Evolutionary conservation across 2,888 invertebrate species (phyloP).

Genomic region (Dynastes hyllus): DNA sequence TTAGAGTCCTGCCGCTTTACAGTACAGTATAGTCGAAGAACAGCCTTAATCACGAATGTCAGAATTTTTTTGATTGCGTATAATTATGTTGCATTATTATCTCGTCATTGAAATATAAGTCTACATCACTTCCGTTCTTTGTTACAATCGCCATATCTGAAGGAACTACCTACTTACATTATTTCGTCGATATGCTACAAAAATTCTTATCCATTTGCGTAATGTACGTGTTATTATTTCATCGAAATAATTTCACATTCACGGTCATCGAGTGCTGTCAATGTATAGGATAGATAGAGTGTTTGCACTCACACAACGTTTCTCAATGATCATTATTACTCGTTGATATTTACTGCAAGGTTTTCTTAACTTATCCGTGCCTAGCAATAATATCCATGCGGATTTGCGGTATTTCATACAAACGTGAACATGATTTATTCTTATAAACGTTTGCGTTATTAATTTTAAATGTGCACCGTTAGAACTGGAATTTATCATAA

Average conservation of each 20-base stretch:
- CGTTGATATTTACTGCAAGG: conserved; percentile 49
- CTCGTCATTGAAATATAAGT: no score
- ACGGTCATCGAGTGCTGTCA: conserved; percentile 34
- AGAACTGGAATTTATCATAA: conserved; percentile 39
- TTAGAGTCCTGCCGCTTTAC: no score
- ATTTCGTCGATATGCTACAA: neutral
- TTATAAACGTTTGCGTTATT: conserved; percentile 36
- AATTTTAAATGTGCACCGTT: conserved; percentile 41
- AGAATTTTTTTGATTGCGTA: no score
- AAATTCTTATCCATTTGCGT: conserved; percentile 28
- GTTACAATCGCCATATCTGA: neutral
- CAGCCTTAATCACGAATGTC: no score
- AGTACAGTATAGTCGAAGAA: no score
- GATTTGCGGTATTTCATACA: conserved; percentile 48
- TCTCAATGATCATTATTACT: conserved; percentile 45
- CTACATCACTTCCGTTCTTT: neutral
- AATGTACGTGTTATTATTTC: conserved; percentile 25
- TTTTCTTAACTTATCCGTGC: conserved; percentile 41
- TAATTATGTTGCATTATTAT: no score
- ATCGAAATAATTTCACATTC: conserved; percentile 36
- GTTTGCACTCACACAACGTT: conserved; percentile 39
- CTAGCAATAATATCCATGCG: conserved; percentile 41
- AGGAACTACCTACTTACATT: neutral
- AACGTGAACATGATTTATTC: conserved; percentile 48
- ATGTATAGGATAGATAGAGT: conserved; percentile 4